A percentile compares a stretch with the other conserved stretches of the same genome.
Conservation (phyloP, 1,140 invertebrate species). For the Euura saliciscinereae region DNA sequence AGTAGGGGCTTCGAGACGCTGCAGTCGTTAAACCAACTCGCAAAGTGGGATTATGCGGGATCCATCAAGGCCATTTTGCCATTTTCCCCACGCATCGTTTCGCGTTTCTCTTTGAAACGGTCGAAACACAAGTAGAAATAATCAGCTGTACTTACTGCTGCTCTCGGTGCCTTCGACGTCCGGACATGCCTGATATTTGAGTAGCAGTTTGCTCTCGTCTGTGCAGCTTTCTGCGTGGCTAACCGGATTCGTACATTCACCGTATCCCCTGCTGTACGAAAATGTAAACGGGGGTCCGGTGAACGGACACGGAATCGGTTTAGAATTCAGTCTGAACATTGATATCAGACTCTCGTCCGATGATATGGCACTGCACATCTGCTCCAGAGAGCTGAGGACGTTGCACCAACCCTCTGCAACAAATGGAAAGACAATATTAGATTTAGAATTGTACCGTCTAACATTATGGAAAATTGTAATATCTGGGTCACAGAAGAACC, state of each 20-base stretch:
- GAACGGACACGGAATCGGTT: slow-evolving; percentile 75
- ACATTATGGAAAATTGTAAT: no score
- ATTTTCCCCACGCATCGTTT: no score
- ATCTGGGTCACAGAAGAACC: no score
- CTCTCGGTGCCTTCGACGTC: slow-evolving; percentile 65
- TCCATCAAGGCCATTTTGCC: no score
- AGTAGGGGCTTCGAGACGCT: no score
- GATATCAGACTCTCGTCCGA: slow-evolving; percentile 76
- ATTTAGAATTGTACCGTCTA: no score
- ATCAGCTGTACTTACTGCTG: slow-evolving; percentile 47
- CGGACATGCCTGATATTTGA: slow-evolving; percentile 71
- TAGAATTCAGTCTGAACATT: slow-evolving; percentile 74
- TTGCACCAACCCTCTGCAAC: slow-evolving; percentile 65
- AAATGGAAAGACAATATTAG: slow-evolving; percentile 14
- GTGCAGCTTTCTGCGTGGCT: slow-evolving; percentile 70
- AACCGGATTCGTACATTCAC: slow-evolving; percentile 64
- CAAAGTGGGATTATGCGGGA: background rate
- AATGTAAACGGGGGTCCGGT: slow-evolving; percentile 79
- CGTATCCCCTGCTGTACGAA: slow-evolving; percentile 72
- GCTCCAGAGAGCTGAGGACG: slow-evolving; percentile 59
- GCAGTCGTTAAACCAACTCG: no score
- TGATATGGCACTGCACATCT: slow-evolving; percentile 69
- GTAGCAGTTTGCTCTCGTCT: slow-evolving; percentile 65
- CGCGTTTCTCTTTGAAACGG: background rate
- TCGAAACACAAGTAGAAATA: background rate